These are phyloP conservation scores for Salmo trutta DNA, from an alignment of 2,797 vertebrate genomes.

Conservation along the genomic window DNA sequence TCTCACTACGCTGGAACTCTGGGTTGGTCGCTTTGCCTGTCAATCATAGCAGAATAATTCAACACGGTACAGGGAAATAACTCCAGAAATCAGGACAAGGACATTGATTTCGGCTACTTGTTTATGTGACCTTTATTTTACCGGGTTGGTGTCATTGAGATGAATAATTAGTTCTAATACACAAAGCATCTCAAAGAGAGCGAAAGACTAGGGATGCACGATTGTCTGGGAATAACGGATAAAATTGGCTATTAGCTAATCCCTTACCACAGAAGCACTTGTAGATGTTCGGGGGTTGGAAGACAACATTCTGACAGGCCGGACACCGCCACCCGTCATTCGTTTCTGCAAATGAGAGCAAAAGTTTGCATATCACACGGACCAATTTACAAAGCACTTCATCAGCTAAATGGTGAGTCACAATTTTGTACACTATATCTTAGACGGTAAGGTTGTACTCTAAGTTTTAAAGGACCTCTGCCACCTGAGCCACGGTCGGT, in stretches of 20 bases:
- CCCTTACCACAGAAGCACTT: slow-evolving; percentile 95
- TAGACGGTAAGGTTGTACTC: not conserved
- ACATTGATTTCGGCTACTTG: not conserved
- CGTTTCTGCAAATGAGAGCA: slow-evolving; percentile 72
- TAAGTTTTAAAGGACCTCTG: too few relatives aligned
- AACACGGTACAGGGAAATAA: not conserved
- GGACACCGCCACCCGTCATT: slow-evolving; percentile 95
- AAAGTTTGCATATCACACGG: not conserved
- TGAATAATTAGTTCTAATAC: not conserved
- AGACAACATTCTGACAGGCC: slow-evolving; percentile 92
- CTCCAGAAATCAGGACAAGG: not conserved
- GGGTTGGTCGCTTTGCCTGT: slow-evolving; percentile 95
- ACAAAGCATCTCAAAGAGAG: not conserved
- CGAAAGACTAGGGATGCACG: not conserved
- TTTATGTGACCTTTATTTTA: not conserved
- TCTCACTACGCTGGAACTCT: slow-evolving; percentile 96
- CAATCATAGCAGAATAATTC: not conserved
- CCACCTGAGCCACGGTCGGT: too few relatives aligned
- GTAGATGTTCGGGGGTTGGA: slow-evolving; percentile 85
- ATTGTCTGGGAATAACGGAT: not conserved
- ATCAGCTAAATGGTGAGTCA: not conserved
- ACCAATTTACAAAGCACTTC: not conserved
- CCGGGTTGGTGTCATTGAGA: not conserved
- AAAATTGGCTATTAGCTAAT: not conserved
- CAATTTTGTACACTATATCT: not conserved